phyloP scores from a whole-genome alignment of 1,140 invertebrate species.

The Drosophila melanogaster region DNA sequence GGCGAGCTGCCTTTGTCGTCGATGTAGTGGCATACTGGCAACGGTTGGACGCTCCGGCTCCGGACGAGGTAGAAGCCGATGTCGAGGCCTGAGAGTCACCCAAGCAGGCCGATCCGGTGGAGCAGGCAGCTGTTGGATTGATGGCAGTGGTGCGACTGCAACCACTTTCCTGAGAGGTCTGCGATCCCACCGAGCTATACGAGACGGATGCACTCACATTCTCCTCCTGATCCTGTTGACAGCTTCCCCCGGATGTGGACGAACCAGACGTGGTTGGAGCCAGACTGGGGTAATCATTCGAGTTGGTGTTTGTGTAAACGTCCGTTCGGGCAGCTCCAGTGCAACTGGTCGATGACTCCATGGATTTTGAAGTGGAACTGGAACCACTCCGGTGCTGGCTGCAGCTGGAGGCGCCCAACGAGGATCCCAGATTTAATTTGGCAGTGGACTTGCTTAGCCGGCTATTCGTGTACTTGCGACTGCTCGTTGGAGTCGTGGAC shows the following conservation, averaged over 20 bases:
- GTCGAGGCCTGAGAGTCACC: conserved; percentile 76
- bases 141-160: conserved; percentile 71
- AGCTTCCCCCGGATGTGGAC: conserved; percentile 18
- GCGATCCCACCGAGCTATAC: conserved; percentile 62
- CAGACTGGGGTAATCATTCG: conserved; percentile 63
- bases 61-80: conserved; percentile 55
- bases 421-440: conserved; percentile 76
- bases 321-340: conserved; percentile 52
- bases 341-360: conserved; percentile 12
- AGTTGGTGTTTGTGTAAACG: conserved; percentile 77
- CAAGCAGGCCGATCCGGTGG: conserved; percentile 17
- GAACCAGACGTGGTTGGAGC: conserved; percentile 9
- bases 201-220: conserved; percentile 43
- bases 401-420: conserved; percentile 48
- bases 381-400: conserved; percentile 36
- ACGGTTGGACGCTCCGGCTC: conserved; percentile 47
- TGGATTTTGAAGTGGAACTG: conserved; percentile 11
- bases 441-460: conserved; percentile 84
- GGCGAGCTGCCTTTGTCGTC: conserved; percentile 43
- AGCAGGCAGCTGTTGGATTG: conserved; percentile 8
- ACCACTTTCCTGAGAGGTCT: conserved; percentile 65
- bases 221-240: conserved; percentile 27
- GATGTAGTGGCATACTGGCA: conserved; percentile 66
- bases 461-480: conserved; percentile 71
- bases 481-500: conserved; percentile 79